Conservation (phyloP, 2,113 vertebrate species). For the Ceyx cyanopectus region DNA sequence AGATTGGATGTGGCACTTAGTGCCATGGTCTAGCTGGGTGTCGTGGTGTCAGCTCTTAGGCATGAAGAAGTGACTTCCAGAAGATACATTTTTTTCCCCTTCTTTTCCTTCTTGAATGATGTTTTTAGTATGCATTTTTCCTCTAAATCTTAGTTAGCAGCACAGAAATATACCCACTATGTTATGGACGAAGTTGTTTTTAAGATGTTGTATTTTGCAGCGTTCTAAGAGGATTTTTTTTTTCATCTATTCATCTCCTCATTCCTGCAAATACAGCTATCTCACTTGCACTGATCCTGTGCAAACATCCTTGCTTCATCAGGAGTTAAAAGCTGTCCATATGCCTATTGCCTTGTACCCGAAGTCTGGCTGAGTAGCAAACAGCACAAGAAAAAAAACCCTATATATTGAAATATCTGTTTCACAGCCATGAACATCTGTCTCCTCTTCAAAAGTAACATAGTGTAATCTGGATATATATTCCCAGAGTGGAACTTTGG, state of each 20-base stretch:
- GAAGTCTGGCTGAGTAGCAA: slow-evolving; percentile 55
- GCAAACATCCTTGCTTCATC: slow-evolving; percentile 33
- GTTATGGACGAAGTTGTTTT: neutral
- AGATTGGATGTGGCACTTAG: too few species aligned
- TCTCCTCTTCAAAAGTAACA: slow-evolving; percentile 68
- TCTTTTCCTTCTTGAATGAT: neutral
- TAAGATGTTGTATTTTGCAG: neutral
- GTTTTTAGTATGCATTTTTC: neutral
- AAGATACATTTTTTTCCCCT: neutral
- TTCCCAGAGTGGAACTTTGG: slow-evolving; percentile 73
- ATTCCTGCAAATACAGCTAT: neutral
- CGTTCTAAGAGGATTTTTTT: neutral
- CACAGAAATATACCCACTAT: neutral
- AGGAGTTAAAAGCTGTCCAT: slow-evolving; percentile 58
- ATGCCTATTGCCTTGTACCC: slow-evolving; percentile 55
- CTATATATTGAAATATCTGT: slow-evolving; percentile 67
- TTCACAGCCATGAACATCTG: slow-evolving; percentile 74
- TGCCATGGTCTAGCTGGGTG: too few species aligned
- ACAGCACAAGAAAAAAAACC: slow-evolving; percentile 26
- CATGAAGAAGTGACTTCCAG: neutral
- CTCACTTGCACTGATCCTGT: neutral
- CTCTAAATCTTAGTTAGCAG: neutral
- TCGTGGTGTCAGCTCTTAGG: too few species aligned
- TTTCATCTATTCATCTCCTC: neutral
- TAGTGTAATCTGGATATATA: slow-evolving; percentile 75